Conservation (phyloP, 2,888 invertebrate genomes). For the Sericinus montela region DNA sequence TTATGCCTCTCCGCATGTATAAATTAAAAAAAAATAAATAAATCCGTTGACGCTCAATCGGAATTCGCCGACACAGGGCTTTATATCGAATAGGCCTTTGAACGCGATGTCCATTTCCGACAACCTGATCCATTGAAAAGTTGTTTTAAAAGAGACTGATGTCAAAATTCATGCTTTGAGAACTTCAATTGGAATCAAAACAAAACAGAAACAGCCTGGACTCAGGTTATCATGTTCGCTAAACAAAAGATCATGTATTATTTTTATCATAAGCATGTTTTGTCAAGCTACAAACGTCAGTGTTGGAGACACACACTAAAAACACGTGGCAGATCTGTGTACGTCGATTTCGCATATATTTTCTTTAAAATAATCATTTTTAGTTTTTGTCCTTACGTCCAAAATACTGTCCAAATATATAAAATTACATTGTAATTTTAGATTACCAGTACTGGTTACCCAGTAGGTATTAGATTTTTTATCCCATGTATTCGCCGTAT, state of each 20-base stretch:
- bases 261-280: too few species aligned
- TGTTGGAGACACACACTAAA: too few species aligned
- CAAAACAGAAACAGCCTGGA: conserved; percentile 15
- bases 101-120: conserved; percentile 69
- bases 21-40: conserved; percentile 26
- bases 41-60: conserved; percentile 41
- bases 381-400: too few species aligned
- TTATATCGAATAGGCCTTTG: conserved; percentile 52
- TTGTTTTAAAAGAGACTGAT: conserved; percentile 64
- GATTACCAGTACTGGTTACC: too few species aligned
- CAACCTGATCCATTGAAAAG: conserved; percentile 57
- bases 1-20: conserved; percentile 7
- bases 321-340: too few species aligned
- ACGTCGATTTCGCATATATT: too few species aligned
- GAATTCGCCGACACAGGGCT: conserved; percentile 58
- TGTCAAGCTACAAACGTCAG: too few species aligned
- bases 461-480: too few species aligned
- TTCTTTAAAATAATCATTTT: too few species aligned
- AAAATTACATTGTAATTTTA: too few species aligned
- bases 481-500: too few species aligned
- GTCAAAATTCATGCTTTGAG: conserved; percentile 45
- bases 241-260: conserved; percentile 3
- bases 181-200: conserved; percentile 15
- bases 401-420: too few species aligned
- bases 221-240: conserved; percentile 8